phyloP scores from a whole-genome alignment of 2,797 vertebrate genomes.

The Tachyglossus aculeatus region DNA sequence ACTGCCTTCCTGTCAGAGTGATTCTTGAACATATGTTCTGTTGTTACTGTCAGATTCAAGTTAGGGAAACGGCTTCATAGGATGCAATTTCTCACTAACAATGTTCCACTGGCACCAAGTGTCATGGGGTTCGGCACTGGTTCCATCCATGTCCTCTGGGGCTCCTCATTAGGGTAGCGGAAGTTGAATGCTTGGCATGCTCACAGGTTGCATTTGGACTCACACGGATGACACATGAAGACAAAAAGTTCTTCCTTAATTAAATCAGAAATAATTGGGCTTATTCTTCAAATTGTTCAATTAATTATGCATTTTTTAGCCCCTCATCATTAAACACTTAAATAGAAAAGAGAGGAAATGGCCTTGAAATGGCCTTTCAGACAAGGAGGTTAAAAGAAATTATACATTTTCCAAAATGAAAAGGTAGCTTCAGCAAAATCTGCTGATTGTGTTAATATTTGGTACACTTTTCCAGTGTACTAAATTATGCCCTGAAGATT shows the following conservation, averaged over 20 bases:
- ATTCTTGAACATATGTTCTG: background rate
- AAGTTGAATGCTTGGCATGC: background rate
- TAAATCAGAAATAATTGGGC: background rate
- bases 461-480: too few species aligned
- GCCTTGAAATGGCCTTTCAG: too few species aligned
- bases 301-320: too few species aligned
- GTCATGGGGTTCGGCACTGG: background rate
- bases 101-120: background rate
- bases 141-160: accelerated
- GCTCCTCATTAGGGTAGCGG: background rate
- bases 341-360: too few species aligned
- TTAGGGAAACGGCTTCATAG: background rate
- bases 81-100: background rate
- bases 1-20: background rate
- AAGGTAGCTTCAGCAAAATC: too few species aligned
- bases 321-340: too few species aligned
- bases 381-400: too few species aligned
- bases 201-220: background rate
- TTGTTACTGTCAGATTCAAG: slow-evolving; percentile 8
- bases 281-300: background rate
- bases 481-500: too few species aligned
- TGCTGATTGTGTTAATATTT: too few species aligned
- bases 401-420: too few species aligned
- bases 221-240: background rate
- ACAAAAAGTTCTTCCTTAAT: background rate